Evolutionary conservation across 2,797 vertebrate species (phyloP).

Genomic region (Cryptoblepharus egeriae): DNA sequence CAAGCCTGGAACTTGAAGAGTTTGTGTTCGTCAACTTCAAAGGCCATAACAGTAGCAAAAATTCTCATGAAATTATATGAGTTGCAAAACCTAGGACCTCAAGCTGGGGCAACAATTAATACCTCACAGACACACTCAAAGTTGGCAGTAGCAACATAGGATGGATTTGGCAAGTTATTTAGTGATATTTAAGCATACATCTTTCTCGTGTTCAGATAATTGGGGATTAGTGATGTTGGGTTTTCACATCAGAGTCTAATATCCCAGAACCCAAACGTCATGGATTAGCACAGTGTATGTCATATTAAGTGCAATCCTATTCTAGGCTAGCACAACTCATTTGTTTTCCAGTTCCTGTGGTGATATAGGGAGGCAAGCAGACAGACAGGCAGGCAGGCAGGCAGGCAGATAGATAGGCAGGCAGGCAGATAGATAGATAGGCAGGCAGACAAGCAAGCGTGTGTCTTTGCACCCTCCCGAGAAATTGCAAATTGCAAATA

Average conservation of each 20-base stretch:
- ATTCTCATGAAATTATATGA: background rate
- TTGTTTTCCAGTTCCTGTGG: no score
- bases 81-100: conserved; percentile 12
- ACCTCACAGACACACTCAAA: conserved; percentile 13
- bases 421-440: no score
- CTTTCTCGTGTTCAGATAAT: conserved; percentile 11
- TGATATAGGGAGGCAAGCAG: no score
- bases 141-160: conserved; percentile 2
- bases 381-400: no score
- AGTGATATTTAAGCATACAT: conserved; percentile 19
- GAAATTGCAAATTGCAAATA: no score
- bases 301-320: no score
- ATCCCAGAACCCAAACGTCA: conserved; percentile 3
- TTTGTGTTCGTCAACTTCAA: conserved; percentile 5
- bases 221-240: conserved; percentile 38
- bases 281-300: conserved; percentile 4
- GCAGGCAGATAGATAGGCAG: no score
- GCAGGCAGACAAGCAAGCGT: no score
- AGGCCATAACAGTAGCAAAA: background rate
- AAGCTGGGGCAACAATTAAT: conserved; percentile 27
- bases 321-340: no score
- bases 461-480: no score
- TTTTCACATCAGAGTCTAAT: conserved; percentile 8
- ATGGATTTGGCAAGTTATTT: conserved; percentile 8
- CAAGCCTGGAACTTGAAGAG: background rate